These are phyloP conservation scores for Antitype chi DNA, from an alignment of 2,888 invertebrate genomes.

Conservation along the genomic window DNA sequence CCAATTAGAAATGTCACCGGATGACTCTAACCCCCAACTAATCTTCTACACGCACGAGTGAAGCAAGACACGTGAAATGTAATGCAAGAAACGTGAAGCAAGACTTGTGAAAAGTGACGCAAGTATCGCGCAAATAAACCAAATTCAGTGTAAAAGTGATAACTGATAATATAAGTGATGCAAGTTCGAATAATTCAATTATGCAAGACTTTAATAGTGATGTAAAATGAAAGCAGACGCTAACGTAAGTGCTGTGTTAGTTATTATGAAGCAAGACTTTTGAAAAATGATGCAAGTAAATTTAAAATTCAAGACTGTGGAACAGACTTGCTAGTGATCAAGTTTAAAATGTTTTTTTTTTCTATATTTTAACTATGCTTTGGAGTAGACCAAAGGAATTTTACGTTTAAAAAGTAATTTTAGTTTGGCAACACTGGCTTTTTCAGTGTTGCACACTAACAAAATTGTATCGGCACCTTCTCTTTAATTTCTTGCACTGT, in stretches of 20 bases:
- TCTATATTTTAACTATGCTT: slow-evolving; percentile 58
- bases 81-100: slow-evolving; percentile 34
- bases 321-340: slow-evolving; percentile 64
- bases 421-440: slow-evolving; percentile 49
- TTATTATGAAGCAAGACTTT: slow-evolving; percentile 42
- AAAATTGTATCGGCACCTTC: slow-evolving; percentile 57
- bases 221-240: slow-evolving; percentile 50
- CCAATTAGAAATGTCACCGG: slow-evolving; percentile 86
- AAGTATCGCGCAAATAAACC: slow-evolving; percentile 40
- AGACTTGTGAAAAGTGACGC: slow-evolving; percentile 37
- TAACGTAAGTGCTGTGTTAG: slow-evolving; percentile 44
- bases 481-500: slow-evolving; percentile 57
- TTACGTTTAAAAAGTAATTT: slow-evolving; percentile 52
- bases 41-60: slow-evolving; percentile 95
- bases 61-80: slow-evolving; percentile 53
- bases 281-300: slow-evolving; percentile 40
- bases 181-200: slow-evolving; percentile 51
- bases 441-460: slow-evolving; percentile 58
- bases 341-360: slow-evolving; percentile 53
- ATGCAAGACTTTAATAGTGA: slow-evolving; percentile 47
- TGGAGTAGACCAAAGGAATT: slow-evolving; percentile 66
- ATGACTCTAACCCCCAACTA: slow-evolving; percentile 94
- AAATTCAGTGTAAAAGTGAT: slow-evolving; percentile 38
- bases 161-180: slow-evolving; percentile 35
- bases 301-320: slow-evolving; percentile 58